Base-by-base conservation (phyloP, 1,140 invertebrate species). In the Drosophila orena region DNA sequence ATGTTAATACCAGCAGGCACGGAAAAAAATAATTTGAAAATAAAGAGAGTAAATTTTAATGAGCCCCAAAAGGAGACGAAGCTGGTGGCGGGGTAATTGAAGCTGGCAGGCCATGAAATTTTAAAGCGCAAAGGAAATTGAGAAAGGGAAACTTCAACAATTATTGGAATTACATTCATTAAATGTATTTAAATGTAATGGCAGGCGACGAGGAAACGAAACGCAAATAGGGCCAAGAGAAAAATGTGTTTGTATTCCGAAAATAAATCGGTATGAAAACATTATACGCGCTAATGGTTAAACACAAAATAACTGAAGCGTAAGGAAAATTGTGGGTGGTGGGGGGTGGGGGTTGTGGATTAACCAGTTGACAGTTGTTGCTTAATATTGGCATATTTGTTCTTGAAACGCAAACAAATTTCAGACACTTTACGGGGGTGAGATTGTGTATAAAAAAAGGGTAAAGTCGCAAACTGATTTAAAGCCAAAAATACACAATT, bases 41-140 rank as follows among this genome's bases (percentile, higher is more conserved):
- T 53, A 49, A 62, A 59, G 76, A 57, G 70, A 72, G 73, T 70
- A 66, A 79, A 79, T 79, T 79, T 79, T 79, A 79, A 79, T 79
- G 76, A 79, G 79, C 38, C 75, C 65, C 15, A 6, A 47, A 69
- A 69, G 30, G 24, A 42, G 38, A 2, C 27, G 27, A 49, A 35
- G 42, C 17, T 27, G 20, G 14, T 7, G 30, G 5, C 12, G 46
- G 40, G 49, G 50, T 70, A 71, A 71, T 71, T 71, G 68, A 71
- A 71, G 52, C 68, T 71, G 68, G 43, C 68, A 47, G 64, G 24
- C 66, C 64, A 40, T 70, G 66, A 70, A 69, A 47, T 37, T 70
- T 70, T 38, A 55, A 69, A 54, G 65, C 34, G 27, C 30, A 22
- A 57, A 47, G 12, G 17, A 34, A 34, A 37, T 37, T 11, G n/a